phyloP scores from a whole-genome alignment of 1,140 invertebrate species.

The Antheraea mylitta region DNA sequence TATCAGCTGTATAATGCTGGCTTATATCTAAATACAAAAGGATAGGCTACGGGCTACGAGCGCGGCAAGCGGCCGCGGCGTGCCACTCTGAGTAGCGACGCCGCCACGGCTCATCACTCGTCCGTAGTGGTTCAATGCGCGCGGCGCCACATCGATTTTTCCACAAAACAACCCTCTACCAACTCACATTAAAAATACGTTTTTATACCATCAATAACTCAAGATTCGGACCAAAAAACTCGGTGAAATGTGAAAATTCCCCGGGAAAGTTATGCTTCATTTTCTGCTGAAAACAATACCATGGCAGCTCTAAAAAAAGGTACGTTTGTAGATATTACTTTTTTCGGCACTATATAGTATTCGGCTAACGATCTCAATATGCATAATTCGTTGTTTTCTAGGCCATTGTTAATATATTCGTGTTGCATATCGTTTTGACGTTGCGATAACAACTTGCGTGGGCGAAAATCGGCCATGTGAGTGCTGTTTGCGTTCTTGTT shows the following conservation, averaged over 20 bases:
- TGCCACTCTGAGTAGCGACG: constrained; percentile 15
- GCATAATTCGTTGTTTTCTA: constrained; percentile 30
- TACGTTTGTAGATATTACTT: constrained; percentile 32
- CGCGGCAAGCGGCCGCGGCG: not conserved
- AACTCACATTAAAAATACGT: constrained; percentile 68
- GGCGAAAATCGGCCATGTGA: constrained; percentile 62
- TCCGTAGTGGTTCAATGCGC: constrained; percentile 56
- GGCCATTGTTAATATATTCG: constrained; percentile 34
- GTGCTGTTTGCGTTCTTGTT: constrained; percentile 55
- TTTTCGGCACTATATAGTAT: not conserved
- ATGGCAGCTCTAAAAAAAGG: constrained; percentile 74
- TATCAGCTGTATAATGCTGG: constrained; percentile 7
- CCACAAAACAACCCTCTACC: constrained; percentile 64
- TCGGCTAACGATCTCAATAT: no score
- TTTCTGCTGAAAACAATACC: constrained; percentile 37
- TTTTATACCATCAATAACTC: constrained; percentile 30
- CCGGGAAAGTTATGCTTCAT: constrained; percentile 56
- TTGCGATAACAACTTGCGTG: constrained; percentile 55
- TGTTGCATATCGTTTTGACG: constrained; percentile 47
- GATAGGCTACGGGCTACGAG: constrained; percentile 25
- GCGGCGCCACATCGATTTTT: constrained; percentile 74
- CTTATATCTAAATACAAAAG: constrained; percentile 25
- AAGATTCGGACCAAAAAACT: constrained; percentile 24
- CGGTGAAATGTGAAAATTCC: constrained; percentile 48
- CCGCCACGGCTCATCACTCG: constrained; percentile 57